Evolutionary conservation across 2,113 vertebrate species (phyloP).

Genomic region (Plecturocebus donacophilus): DNA sequence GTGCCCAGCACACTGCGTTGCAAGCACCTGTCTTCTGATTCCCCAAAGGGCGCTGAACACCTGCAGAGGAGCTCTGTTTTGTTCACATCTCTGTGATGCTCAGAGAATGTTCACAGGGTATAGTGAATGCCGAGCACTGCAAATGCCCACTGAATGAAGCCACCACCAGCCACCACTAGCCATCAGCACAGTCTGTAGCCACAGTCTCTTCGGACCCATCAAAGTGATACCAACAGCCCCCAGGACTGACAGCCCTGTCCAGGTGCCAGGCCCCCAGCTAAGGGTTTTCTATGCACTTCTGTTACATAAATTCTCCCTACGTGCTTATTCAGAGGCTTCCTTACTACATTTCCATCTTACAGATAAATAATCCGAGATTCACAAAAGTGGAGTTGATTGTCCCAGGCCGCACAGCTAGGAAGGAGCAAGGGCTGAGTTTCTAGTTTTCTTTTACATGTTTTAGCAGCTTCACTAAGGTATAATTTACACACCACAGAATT

Average conservation of each 20-base stretch:
- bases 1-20: too few species aligned
- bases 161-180: neutral
- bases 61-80: neutral
- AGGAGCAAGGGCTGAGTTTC: neutral
- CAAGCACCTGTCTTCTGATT: neutral
- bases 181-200: neutral
- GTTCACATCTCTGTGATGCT: neutral
- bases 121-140: neutral
- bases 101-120: neutral
- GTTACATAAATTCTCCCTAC: neutral
- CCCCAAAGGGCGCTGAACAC: too few species aligned
- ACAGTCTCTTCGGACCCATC: neutral
- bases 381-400: neutral
- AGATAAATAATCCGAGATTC: neutral
- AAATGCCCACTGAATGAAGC: too few species aligned
- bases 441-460: neutral
- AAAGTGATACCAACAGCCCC: neutral
- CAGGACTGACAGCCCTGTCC: neutral
- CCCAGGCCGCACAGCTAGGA: neutral
- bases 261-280: neutral
- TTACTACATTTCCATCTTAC: neutral
- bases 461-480: neutral
- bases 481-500: neutral
- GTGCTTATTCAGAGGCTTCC: neutral
- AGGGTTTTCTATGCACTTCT: neutral